Evolutionary conservation across 2,113 vertebrate species (phyloP), one percentile per base, ranked within the genome.

Genomic region (Chamaetylas fuelleborni): DNA sequence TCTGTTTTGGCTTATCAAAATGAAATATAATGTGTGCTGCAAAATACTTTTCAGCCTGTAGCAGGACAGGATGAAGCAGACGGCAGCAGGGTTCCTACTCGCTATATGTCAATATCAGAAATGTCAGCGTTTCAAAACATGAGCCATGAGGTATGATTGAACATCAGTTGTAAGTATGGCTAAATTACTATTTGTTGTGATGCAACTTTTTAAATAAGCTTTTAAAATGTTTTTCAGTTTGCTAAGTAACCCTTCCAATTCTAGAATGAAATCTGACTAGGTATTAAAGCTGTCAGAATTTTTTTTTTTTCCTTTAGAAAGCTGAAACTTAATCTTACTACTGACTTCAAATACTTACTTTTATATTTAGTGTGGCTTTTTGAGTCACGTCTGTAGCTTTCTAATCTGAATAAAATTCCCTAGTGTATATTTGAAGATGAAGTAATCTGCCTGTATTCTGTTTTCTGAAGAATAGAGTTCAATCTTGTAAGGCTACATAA

Each of bases 131-230:
- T 95, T 95, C 91, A 77, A 56, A 94, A 87, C 54, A 91, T 96
- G 96, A 97, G 97, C 72, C 96, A 96, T 43, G 97, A 98, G 97
- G 97, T 97, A 97, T 62, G 91, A 60, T 17, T 93, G 53, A 61
- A 50, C 22, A 43, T 73, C 38, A 82, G 12, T 51, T 94, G 3
- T 88, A 81, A 91, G 25, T 80, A 69, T 60, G n/a, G 19, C 8
- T 11, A n/a, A 60, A 60, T 67, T 95, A 48, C 22, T 93, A 2
- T 62, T 57, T 76, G 20, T 77, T 87, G 17, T 11, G 12, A 50
- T 20, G 25, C 36, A 64, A 19, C 36, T 72, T 91, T 45, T 16
- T 53, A 61, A 71, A 18, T 50, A 34, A 31, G 29, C 17, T 81
- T 66, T 72, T 58, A 23, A 61, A n/a, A 12, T 58, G 1, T 47